phyloP scores from a whole-genome alignment of 2,888 invertebrate species.

The Troglohyphantes excavatus region DNA sequence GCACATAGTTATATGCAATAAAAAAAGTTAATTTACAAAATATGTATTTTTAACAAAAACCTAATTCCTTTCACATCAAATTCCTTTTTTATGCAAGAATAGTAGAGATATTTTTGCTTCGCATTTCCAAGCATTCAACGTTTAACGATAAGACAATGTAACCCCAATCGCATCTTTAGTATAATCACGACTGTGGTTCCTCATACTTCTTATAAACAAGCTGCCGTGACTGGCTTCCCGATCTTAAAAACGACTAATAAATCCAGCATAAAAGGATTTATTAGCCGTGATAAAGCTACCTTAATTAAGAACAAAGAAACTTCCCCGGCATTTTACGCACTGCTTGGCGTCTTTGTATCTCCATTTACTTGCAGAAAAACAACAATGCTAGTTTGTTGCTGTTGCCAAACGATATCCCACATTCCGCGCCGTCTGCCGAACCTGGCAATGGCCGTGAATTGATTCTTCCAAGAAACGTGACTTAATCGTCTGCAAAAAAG shows the following conservation, averaged over 20 bases:
- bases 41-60: too few species aligned
- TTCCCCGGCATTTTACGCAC: not conserved
- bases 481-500: not conserved
- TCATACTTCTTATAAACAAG: not conserved
- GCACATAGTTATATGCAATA: too few species aligned
- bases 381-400: slow-evolving; percentile 14
- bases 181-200: not conserved
- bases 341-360: not conserved
- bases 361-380: slow-evolving; percentile 15
- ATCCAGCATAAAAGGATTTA: not conserved
- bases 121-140: too few species aligned
- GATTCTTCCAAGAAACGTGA: slow-evolving; percentile 4
- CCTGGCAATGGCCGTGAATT: slow-evolving; percentile 55
- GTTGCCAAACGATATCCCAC: slow-evolving; percentile 5
- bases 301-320: not conserved
- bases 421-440: slow-evolving; percentile 6
- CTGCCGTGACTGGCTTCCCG: not conserved
- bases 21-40: too few species aligned
- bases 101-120: too few species aligned
- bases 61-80: too few species aligned
- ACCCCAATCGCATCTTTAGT: not conserved
- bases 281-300: slow-evolving; percentile 5
- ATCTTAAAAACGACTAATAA: not conserved
- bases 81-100: too few species aligned
- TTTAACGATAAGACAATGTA: not conserved